Evolutionary conservation across 2,797 vertebrate species (phyloP), one percentile per base, ranked within the genome.

Genomic region (Benthosema pterotum): DNA sequence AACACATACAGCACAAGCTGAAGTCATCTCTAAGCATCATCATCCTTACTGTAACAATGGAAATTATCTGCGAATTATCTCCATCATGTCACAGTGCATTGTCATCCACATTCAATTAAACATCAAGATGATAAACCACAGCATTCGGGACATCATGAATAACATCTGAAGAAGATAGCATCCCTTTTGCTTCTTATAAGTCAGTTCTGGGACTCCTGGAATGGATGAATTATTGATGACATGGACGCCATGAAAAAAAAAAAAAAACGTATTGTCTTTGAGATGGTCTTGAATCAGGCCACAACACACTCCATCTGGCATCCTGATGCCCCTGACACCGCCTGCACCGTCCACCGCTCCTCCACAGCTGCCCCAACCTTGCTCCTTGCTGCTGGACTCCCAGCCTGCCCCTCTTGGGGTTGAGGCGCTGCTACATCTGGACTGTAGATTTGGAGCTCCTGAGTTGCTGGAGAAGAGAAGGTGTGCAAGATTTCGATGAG

Each of bases 381-480:
- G 38, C 47, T 55, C 17, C 32, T 38, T 32, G 7, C 45, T 0
- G 16, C 52, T 42, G 16, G 47, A 52, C 50, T 50, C 11, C 13
- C 66, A 3, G 77, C 79, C 0, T 22, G 15, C 16, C 63, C 65
- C 0, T 85, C 72, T 54, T 72, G 70, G 45, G 60, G 43, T 6
- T 62, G 53, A 52, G 60, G 52, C 0, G 11, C 61, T 0, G 47
- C 42, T 1, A 5, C 1, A 46, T 78, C 82, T 0, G 68, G 43
- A 16, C 56, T 13, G 49, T 72, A 77, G 14, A 3, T 61, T 72
- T 83, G 83, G 19, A 78, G 64, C 5, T 84, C 86, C 84, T 71
- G 28, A 58, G 18, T 9, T 18, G 14, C 42, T 49, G n/a, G 18
- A 46, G 43, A 47, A 58, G 9, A 53, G 3, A 69, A 0, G 14